Evolutionary conservation across 2,797 vertebrate species (phyloP).

Genomic region (Pyrrhura leucotis): DNA sequence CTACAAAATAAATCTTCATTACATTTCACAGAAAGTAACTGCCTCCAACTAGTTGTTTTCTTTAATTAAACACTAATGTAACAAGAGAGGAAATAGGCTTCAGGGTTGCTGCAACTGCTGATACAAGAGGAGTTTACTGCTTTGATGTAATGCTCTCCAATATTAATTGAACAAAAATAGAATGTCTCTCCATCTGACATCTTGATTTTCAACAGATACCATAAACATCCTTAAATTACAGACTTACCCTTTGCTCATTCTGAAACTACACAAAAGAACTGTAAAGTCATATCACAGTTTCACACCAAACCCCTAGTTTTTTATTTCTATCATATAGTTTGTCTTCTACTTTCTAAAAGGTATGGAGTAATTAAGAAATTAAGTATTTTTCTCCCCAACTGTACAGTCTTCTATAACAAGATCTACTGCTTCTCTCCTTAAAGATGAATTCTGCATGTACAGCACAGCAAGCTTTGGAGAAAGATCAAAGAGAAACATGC

Average conservation of each 20-base stretch:
- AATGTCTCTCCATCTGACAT: slow-evolving; percentile 41
- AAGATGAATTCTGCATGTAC: slow-evolving; percentile 38
- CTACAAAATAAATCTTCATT: slow-evolving; percentile 90
- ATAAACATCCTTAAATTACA: slow-evolving; percentile 3
- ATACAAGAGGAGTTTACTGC: slow-evolving; percentile 44
- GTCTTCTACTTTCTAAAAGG: neutral
- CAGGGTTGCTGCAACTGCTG: slow-evolving; percentile 73
- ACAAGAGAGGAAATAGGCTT: slow-evolving; percentile 82
- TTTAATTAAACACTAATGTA: slow-evolving; percentile 89
- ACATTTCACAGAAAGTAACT: slow-evolving; percentile 83
- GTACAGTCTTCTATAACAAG: neutral
- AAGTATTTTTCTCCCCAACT: neutral
- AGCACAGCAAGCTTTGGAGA: slow-evolving; percentile 30
- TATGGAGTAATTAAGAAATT: neutral
- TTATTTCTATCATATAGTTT: neutral
- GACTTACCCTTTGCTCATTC: neutral
- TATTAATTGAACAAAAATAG: slow-evolving; percentile 58
- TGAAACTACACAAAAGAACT: neutral
- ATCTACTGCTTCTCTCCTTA: neutral
- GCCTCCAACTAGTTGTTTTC: slow-evolving; percentile 86
- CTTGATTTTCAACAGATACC: slow-evolving; percentile 27
- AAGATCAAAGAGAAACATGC: slow-evolving; percentile 63
- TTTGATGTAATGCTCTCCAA: slow-evolving; percentile 42
- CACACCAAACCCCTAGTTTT: neutral
- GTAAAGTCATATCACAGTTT: neutral